These are phyloP conservation scores for Hemicrepidius hirtus DNA, from an alignment of 2,888 invertebrate genomes.

Conservation along the genomic window DNA sequence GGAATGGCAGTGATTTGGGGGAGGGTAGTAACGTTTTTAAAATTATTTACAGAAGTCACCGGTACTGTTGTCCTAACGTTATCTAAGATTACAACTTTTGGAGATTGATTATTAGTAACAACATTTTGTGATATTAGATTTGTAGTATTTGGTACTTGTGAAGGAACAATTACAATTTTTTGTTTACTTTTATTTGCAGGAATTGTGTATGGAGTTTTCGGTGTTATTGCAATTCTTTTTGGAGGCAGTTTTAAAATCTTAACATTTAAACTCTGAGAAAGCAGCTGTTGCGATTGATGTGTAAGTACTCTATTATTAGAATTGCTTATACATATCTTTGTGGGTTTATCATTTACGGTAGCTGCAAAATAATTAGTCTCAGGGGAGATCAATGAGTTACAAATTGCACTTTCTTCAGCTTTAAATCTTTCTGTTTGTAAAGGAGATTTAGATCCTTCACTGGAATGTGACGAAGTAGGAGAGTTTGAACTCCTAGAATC, in stretches of 20 bases:
- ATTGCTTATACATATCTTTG: background rate
- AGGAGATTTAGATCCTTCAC: conserved; percentile 37
- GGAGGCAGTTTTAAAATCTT: conserved; percentile 53
- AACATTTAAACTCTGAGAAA: conserved; percentile 49
- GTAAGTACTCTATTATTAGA: conserved; percentile 12
- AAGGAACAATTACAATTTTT: conserved; percentile 51
- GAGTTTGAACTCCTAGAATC: conserved; percentile 60
- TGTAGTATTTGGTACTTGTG: conserved; percentile 33
- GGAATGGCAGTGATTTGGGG: conserved; percentile 34
- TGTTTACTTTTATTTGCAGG: conserved; percentile 52
- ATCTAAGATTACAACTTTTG: conserved; percentile 66
- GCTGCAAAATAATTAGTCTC: conserved; percentile 9
- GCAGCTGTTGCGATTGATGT: conserved; percentile 40
- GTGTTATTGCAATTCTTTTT: conserved; percentile 63
- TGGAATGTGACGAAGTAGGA: conserved; percentile 58
- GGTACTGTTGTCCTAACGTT: conserved; percentile 61
- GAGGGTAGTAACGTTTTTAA: conserved; percentile 5
- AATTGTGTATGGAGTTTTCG: conserved; percentile 49
- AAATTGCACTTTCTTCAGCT: background rate
- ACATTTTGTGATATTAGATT: conserved; percentile 34
- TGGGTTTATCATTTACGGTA: background rate
- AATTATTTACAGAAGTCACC: conserved; percentile 57
- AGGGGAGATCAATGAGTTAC: background rate
- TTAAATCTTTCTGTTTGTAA: background rate
- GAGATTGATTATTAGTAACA: conserved; percentile 44